A percentile compares a stretch with the other conserved stretches of the same genome.
phyloP scores from a whole-genome alignment of 2,888 invertebrate genomes.

The Thymelicus sylvestris region DNA sequence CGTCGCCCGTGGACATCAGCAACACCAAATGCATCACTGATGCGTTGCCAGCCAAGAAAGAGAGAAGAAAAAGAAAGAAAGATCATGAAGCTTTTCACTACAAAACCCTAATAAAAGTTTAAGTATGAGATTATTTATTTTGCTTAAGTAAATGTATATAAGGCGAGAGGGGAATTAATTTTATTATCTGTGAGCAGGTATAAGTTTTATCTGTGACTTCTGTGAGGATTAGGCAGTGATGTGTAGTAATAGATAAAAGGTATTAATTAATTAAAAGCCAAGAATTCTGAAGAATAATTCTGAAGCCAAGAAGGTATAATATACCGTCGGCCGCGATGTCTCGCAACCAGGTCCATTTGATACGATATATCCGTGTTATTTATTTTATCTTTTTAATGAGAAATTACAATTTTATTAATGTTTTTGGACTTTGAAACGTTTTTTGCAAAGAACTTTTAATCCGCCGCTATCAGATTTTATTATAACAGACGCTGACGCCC shows the following conservation, averaged over 20 bases:
- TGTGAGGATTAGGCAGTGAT: constrained; percentile 16
- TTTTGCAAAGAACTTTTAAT: not conserved
- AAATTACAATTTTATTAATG: constrained; percentile 8
- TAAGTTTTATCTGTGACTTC: constrained; percentile 15
- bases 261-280: constrained; percentile 26
- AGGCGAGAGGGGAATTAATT: constrained; percentile 10
- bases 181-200: constrained; percentile 16
- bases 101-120: not conserved
- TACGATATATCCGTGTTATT: constrained; percentile 21
- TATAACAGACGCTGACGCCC: too few relatives aligned
- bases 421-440: not conserved
- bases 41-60: too few relatives aligned
- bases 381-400: constrained; percentile 21
- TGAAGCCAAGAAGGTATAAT: constrained; percentile 7
- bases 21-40: too few relatives aligned
- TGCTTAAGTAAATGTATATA: not conserved
- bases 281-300: too few relatives aligned
- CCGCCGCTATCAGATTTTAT: too few relatives aligned
- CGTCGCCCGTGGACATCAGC: too few relatives aligned
- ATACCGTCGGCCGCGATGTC: constrained; percentile 40
- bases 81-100: too few relatives aligned
- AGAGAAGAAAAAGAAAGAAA: too few relatives aligned
- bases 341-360: constrained; percentile 11
- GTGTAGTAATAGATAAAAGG: constrained; percentile 27
- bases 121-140: not conserved